Conservation (phyloP, 2,888 invertebrate genomes). For the Trichogramma evanescens region DNA sequence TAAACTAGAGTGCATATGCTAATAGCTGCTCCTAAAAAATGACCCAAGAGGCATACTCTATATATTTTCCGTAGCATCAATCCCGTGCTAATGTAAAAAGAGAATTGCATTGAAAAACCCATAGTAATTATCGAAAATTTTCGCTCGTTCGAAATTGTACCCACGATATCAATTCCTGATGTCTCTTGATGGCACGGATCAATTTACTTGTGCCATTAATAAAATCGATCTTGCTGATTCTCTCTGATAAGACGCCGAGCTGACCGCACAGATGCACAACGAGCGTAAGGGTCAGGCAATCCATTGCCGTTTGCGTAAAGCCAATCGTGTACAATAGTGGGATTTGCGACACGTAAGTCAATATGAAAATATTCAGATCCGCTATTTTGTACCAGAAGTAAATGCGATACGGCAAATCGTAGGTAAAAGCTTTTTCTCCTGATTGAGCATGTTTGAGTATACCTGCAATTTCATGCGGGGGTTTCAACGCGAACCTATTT, state of each 20-base stretch:
- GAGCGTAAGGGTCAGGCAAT: constrained; percentile 23
- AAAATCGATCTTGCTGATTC: constrained; percentile 10
- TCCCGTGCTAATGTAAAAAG: constrained; percentile 19
- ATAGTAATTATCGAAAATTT: neutral
- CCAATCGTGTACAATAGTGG: constrained; percentile 22
- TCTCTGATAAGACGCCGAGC: constrained; percentile 19
- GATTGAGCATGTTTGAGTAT: too few species aligned
- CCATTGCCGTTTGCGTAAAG: constrained; percentile 25
- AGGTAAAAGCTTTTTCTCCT: constrained; percentile 1
- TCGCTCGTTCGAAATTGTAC: neutral
- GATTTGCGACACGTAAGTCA: constrained; percentile 20
- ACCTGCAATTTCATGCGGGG: too few species aligned
- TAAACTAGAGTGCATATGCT: constrained; percentile 24
- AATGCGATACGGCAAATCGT: constrained; percentile 22
- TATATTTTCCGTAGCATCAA: constrained; percentile 11
- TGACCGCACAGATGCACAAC: constrained; percentile 24
- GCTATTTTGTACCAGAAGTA: constrained; percentile 21
- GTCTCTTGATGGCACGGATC: neutral
- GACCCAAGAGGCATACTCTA: constrained; percentile 18
- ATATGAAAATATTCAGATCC: constrained; percentile 9
- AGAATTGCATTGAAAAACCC: neutral
- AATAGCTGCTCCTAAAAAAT: constrained; percentile 22
- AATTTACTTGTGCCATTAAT: neutral
- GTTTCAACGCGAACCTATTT: too few species aligned
- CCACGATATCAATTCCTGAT: constrained; percentile 15